phyloP scores from a whole-genome alignment of 2,888 invertebrate species.

The Dicyrtoma fusca region DNA sequence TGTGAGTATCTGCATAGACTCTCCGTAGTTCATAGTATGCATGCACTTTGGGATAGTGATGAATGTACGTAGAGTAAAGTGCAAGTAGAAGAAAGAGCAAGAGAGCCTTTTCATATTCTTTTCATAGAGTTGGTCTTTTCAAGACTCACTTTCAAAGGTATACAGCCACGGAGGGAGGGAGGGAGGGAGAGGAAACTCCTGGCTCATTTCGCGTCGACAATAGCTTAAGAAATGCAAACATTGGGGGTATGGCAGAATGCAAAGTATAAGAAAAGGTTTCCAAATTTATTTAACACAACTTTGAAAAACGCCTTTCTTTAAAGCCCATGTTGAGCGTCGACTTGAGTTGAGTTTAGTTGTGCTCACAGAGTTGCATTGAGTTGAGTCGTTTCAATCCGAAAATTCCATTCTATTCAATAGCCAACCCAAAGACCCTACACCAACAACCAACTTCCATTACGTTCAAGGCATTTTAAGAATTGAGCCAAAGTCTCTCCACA shows the following conservation, averaged over 20 bases:
- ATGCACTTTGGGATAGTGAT: too few species aligned
- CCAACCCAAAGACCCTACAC: too few species aligned
- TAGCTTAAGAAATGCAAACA: constrained; percentile 33
- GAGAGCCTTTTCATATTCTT: constrained; percentile 5
- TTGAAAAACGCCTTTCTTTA: constrained; percentile 18
- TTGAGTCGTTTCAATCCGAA: constrained; percentile 3
- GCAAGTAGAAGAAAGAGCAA: neutral
- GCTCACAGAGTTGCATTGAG: neutral
- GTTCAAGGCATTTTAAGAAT: neutral
- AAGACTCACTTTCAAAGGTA: constrained; percentile 3
- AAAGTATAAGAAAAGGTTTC: constrained; percentile 26
- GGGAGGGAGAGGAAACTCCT: constrained; percentile 30
- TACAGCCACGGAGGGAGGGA: neutral
- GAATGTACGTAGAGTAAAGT: neutral
- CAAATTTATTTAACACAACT: constrained; percentile 33
- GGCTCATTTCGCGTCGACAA: constrained; percentile 27
- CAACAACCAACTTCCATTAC: constrained; percentile 20
- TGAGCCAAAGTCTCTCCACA: too few species aligned
- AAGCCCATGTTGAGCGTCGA: constrained; percentile 2
- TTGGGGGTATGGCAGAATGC: constrained; percentile 7
- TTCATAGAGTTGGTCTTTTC: constrained; percentile 18
- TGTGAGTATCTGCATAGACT: too few species aligned
- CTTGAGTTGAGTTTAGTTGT: too few species aligned
- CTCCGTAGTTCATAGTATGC: neutral
- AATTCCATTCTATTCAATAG: constrained; percentile 31